These are phyloP conservation scores for Echinarachnius parma DNA, from an alignment of 53 echinoderm and acorn worm genomes.

Conservation along the genomic window DNA sequence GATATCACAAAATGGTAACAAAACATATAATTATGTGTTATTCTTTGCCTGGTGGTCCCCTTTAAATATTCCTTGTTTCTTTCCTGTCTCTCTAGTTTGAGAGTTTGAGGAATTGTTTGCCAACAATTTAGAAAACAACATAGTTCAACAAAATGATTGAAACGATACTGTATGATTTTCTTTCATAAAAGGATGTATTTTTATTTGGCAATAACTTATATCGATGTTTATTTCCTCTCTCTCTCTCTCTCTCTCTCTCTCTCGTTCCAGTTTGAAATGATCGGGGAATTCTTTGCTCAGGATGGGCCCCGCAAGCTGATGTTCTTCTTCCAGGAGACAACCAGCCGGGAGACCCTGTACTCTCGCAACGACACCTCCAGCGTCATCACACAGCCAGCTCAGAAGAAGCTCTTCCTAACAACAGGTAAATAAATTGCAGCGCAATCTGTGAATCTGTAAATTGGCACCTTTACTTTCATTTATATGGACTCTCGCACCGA, in stretches of 20 bases:
- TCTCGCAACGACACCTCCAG: slow-evolving; percentile 89
- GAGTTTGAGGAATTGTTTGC: no score
- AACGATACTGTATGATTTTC: no score
- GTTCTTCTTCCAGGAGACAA: slow-evolving; percentile 93
- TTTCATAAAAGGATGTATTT: no score
- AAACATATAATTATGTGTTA: no score
- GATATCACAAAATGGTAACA: no score
- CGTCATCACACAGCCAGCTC: slow-evolving; percentile 64
- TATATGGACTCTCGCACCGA: slow-evolving; percentile 85
- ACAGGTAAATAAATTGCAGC: slow-evolving; percentile 32
- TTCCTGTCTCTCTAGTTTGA: no score
- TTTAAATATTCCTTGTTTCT: no score
- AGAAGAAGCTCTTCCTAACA: slow-evolving; percentile 92
- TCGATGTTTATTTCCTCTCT: background rate
- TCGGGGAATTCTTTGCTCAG: slow-evolving; percentile 86
- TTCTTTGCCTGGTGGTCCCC: no score
- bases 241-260: background rate
- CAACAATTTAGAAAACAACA: no score
- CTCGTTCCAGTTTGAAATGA: slow-evolving; percentile 75
- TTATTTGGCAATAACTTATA: no score
- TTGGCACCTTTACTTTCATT: no score
- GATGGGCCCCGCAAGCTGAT: slow-evolving; percentile 96
- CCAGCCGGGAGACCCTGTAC: slow-evolving; percentile 69
- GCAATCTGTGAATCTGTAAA: background rate
- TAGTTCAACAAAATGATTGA: no score